phyloP scores from a whole-genome alignment of 2,888 invertebrate genomes.

The Hololepta plana region DNA sequence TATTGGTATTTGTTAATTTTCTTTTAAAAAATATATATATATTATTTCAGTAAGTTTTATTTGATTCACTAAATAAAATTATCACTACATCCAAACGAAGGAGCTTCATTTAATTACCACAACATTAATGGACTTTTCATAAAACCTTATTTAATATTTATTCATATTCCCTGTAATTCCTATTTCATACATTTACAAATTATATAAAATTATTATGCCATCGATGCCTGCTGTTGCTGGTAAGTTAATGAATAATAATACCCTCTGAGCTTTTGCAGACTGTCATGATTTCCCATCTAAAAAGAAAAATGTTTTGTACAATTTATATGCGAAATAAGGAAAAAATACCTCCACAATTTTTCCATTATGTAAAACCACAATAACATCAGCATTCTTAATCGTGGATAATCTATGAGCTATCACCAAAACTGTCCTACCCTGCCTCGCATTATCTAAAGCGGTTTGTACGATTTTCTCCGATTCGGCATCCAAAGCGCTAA shows the following conservation, averaged over 20 bases:
- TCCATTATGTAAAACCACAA: conserved; percentile 77
- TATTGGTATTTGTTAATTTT: too few relatives aligned
- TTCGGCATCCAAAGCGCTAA: conserved; percentile 79
- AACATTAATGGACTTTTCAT: too few relatives aligned
- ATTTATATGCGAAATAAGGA: conserved; percentile 5
- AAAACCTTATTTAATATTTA: too few relatives aligned
- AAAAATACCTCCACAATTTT: conserved; percentile 56
- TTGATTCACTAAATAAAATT: too few relatives aligned
- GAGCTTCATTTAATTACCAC: too few relatives aligned
- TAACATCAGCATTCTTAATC: conserved; percentile 75
- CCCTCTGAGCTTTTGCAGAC: conserved; percentile 58
- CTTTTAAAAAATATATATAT: too few relatives aligned
- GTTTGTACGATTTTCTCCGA: conserved; percentile 82
- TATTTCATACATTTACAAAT: too few relatives aligned
- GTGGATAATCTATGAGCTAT: conserved; percentile 92
- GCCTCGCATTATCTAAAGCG: conserved; percentile 67
- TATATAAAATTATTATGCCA: too few relatives aligned
- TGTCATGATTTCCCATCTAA: conserved; percentile 71
- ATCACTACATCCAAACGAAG: too few relatives aligned
- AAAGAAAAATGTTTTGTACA: conserved; percentile 12
- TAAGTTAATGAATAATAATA: conserved; percentile 72
- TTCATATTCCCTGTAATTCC: too few relatives aligned
- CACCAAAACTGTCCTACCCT: conserved; percentile 80
- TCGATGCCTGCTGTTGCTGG: conserved; percentile 35
- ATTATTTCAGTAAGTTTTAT: too few relatives aligned